phyloP scores from a whole-genome alignment of 2,113 vertebrate species.

The Boulengeromyrus knoepffleri region DNA sequence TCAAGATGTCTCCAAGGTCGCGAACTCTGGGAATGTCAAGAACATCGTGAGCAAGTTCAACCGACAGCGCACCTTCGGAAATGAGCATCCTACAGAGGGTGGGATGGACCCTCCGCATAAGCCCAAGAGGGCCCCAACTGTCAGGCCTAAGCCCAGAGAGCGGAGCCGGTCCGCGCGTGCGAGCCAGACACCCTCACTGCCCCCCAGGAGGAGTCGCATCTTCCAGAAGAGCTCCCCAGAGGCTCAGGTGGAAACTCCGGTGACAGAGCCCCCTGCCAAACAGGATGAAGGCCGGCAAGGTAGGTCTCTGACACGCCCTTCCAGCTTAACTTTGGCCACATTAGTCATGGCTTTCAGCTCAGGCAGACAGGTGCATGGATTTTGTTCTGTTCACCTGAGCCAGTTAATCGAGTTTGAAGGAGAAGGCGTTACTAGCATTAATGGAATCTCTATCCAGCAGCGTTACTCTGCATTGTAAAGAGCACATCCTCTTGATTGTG shows the following conservation, averaged over 20 bases:
- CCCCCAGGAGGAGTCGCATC: constrained; percentile 38
- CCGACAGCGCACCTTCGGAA: constrained; percentile 24
- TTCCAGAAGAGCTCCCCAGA: not conserved
- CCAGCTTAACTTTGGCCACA: not conserved
- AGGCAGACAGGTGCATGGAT: not conserved
- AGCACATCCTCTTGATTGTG: not conserved
- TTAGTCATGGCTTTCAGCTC: not conserved
- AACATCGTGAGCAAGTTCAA: constrained; percentile 55
- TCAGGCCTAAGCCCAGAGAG: constrained; percentile 33
- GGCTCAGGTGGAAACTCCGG: not conserved
- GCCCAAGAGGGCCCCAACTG: constrained; percentile 32
- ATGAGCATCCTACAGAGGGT: not conserved
- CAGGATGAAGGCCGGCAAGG: constrained; percentile 50
- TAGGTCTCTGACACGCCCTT: constrained; percentile 26
- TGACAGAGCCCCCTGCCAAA: not conserved
- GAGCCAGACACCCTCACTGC: constrained; percentile 45
- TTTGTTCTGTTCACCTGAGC: not conserved
- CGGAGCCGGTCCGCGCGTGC: not conserved
- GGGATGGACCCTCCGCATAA: not conserved
- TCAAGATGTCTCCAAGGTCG: not conserved
- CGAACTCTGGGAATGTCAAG: constrained; percentile 50
- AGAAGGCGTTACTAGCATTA: not conserved
- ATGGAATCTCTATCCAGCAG: not conserved
- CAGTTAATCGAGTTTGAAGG: not conserved
- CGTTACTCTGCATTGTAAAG: not conserved